phyloP scores from a whole-genome alignment of 2,888 invertebrate genomes.

The Ectemnius cavifrons region DNA sequence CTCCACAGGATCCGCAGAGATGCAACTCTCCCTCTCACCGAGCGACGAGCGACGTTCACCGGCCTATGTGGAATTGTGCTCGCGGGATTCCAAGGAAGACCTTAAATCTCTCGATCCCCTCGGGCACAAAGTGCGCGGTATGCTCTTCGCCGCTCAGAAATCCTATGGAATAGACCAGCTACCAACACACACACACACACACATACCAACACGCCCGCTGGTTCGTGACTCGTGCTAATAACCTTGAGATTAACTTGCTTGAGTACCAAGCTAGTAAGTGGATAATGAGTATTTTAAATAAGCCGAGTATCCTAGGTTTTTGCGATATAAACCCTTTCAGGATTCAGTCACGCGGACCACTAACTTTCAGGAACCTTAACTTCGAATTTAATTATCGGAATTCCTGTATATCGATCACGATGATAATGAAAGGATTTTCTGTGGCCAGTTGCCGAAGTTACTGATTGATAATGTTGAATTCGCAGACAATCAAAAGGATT shows the following conservation, averaged over 20 bases:
- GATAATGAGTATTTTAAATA: background rate
- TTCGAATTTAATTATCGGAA: too few relatives aligned
- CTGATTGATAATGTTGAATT: background rate
- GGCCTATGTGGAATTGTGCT: background rate
- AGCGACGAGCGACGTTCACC: background rate
- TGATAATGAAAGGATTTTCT: too few relatives aligned
- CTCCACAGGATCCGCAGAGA: conserved; percentile 21
- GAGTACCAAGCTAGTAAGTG: conserved; percentile 4
- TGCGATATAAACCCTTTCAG: too few relatives aligned
- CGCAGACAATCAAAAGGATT: conserved; percentile 8
- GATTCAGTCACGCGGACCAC: too few relatives aligned
- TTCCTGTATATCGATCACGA: too few relatives aligned
- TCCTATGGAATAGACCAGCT: conserved; percentile 34
- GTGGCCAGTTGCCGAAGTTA: background rate
- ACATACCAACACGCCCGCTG: background rate
- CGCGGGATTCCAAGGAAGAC: conserved; percentile 39
- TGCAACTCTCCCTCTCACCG: conserved; percentile 20
- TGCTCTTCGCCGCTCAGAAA: conserved; percentile 38
- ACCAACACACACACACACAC: conserved; percentile 11
- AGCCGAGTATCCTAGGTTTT: too few relatives aligned
- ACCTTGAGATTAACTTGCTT: conserved; percentile 34
- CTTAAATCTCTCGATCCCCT: conserved; percentile 49
- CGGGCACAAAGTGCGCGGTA: conserved; percentile 43
- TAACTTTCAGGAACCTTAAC: too few relatives aligned
- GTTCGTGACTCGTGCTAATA: conserved; percentile 40